phyloP scores from a whole-genome alignment of 2,888 invertebrate genomes.

The Temnothorax ravouxi region DNA sequence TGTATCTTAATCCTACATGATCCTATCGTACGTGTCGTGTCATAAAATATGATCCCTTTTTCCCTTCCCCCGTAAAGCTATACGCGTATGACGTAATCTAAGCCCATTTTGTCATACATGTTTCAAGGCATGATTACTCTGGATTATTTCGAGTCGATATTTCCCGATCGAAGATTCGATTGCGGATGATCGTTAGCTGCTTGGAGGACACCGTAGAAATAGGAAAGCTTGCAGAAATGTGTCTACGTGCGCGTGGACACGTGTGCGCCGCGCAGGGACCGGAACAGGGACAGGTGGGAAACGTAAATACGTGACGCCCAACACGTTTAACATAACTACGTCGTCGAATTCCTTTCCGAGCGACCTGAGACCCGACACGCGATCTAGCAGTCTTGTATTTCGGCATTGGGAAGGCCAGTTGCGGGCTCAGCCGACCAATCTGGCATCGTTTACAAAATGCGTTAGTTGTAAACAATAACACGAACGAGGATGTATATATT shows the following conservation, averaged over 20 bases:
- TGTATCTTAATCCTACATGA: neutral
- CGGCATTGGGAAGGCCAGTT: neutral
- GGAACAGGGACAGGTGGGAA: conserved; percentile 12
- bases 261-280: neutral
- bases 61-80: neutral
- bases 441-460: conserved; percentile 1
- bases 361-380: conserved; percentile 20
- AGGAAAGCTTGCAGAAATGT: neutral
- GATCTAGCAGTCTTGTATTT: conserved; percentile 18
- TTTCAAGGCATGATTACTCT: neutral
- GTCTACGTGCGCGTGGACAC: neutral
- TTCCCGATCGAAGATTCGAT: neutral
- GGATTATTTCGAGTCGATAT: neutral
- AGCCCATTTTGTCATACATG: neutral
- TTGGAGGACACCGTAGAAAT: neutral
- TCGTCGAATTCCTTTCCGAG: conserved; percentile 28
- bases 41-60: neutral
- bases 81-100: conserved; percentile 20
- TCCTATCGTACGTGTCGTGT: neutral
- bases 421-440: neutral
- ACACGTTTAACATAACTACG: conserved; percentile 34
- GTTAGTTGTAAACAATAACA: neutral
- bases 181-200: neutral
- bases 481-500: neutral
- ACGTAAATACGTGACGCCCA: conserved; percentile 1